phyloP scores from a whole-genome alignment of 2,797 vertebrate species.

The Toxotes lorentzi region DNA sequence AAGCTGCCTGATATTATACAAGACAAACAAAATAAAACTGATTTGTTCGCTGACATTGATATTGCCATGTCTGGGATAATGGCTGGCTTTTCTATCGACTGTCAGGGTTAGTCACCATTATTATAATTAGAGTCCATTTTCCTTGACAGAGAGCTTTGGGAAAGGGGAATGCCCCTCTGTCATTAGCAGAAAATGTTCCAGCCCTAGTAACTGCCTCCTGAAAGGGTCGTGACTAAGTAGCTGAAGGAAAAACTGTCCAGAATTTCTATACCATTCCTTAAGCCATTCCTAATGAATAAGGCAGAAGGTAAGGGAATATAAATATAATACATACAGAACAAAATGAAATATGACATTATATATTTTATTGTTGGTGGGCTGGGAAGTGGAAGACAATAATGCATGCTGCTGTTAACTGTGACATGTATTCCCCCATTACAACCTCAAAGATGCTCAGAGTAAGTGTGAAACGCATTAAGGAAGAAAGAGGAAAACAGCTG shows the following conservation, averaged over 20 bases:
- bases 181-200: slow-evolving; percentile 75
- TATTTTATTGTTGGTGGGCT: slow-evolving; percentile 34
- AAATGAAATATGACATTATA: slow-evolving; percentile 33
- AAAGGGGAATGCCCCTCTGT: slow-evolving; percentile 67
- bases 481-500: slow-evolving; percentile 73
- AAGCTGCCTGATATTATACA: slow-evolving; percentile 24
- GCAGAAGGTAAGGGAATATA: slow-evolving; percentile 38
- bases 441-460: slow-evolving; percentile 55
- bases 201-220: slow-evolving; percentile 58
- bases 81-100: slow-evolving; percentile 62
- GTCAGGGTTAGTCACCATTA: slow-evolving; percentile 66
- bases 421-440: slow-evolving; percentile 68
- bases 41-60: slow-evolving; percentile 54
- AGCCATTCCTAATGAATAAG: slow-evolving; percentile 53
- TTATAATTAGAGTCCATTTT: slow-evolving; percentile 78
- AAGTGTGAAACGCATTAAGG: slow-evolving; percentile 70
- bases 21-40: slow-evolving; percentile 48
- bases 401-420: slow-evolving; percentile 56
- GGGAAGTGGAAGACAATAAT: slow-evolving; percentile 49
- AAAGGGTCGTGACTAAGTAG: slow-evolving; percentile 70
- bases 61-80: slow-evolving; percentile 67
- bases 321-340: slow-evolving; percentile 44
- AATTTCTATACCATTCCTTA: slow-evolving; percentile 53
- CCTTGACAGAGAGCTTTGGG: slow-evolving; percentile 70
- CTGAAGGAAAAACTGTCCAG: slow-evolving; percentile 51